Evolutionary conservation across 1,140 invertebrate genomes (phyloP).

Genomic region (Conus betulinus): DNA sequence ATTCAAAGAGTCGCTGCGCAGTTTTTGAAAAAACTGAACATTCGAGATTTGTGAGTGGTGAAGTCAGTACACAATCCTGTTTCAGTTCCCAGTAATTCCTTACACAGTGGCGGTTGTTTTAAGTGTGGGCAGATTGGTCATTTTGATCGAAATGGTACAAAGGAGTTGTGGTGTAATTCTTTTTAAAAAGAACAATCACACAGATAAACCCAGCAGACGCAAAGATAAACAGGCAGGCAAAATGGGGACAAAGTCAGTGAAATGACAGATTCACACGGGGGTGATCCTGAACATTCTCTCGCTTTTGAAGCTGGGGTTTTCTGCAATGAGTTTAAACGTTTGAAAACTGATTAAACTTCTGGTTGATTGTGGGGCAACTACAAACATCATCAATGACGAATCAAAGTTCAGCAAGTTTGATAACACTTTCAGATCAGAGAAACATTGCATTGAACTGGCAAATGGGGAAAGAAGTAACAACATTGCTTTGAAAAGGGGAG

Average conservation of each 20-base stretch:
- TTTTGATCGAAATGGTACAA: neutral
- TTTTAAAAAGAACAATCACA: neutral
- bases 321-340: neutral
- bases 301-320: neutral
- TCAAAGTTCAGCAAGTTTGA: neutral
- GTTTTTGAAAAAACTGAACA: neutral
- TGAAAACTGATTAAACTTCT: neutral
- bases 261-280: neutral
- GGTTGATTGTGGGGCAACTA: neutral
- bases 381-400: neutral
- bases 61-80: no score
- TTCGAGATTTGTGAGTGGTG: neutral
- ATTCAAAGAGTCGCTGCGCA: slow-evolving; percentile 27
- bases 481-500: neutral
- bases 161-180: neutral
- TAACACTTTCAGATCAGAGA: neutral
- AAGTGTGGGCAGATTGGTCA: slow-evolving; percentile 2
- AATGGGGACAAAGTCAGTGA: neutral
- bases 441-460: neutral
- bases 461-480: neutral
- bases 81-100: neutral
- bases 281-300: neutral
- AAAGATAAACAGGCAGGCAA: neutral
- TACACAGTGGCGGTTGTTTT: neutral
- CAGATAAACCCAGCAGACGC: neutral